phyloP scores from a whole-genome alignment of 2,888 invertebrate genomes.

The Brachylomia viminalis region DNA sequence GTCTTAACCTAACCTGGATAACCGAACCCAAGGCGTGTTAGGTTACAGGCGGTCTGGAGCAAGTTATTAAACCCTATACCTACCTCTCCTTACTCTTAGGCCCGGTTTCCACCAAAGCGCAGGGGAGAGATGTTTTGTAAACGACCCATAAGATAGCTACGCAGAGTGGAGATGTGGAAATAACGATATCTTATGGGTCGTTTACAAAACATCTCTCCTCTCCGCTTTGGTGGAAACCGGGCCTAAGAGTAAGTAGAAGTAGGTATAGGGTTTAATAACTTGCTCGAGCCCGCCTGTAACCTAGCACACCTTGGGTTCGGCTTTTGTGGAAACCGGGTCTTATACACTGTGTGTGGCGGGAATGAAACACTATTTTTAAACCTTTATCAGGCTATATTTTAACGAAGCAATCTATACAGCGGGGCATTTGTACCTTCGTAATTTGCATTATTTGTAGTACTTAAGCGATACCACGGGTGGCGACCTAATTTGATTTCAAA shows the following conservation, averaged over 20 bases:
- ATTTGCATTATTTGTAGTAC: background rate
- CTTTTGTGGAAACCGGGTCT: background rate
- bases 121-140: background rate
- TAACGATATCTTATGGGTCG: background rate
- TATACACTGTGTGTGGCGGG: background rate
- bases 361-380: background rate
- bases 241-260: background rate
- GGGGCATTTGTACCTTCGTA: background rate
- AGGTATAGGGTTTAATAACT: background rate
- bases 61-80: background rate
- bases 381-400: slow-evolving; percentile 4
- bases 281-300: background rate
- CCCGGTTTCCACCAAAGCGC: background rate
- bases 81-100: background rate
- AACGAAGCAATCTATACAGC: background rate
- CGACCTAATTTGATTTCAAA: slow-evolving; percentile 9
- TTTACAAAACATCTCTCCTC: background rate
- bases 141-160: background rate
- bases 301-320: background rate
- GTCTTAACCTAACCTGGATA: background rate
- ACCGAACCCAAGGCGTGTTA: background rate
- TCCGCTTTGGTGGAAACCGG: background rate
- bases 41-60: background rate
- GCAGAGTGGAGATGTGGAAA: too few species aligned
- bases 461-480: background rate